Conservation (phyloP, 2,797 vertebrate species). For the Anomalospiza imberbis region DNA sequence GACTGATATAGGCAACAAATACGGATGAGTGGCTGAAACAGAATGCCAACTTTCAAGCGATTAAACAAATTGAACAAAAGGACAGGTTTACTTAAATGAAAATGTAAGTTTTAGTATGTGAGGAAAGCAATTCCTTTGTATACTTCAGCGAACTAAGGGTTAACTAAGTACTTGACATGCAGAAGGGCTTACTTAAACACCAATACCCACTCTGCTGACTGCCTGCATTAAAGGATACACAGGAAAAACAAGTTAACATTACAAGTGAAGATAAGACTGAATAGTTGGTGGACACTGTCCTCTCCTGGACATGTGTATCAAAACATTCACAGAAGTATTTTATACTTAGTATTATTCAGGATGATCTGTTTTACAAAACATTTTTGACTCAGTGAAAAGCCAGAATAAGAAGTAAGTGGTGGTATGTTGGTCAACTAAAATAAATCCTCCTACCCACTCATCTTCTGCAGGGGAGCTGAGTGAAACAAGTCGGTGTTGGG, state of each 20-base stretch:
- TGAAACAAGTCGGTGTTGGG: neutral
- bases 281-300: constrained; percentile 17
- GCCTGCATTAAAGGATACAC: neutral
- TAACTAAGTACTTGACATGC: neutral
- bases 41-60: neutral
- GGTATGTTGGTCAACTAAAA: neutral
- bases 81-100: neutral
- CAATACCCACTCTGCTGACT: neutral
- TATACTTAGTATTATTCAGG: neutral
- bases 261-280: neutral
- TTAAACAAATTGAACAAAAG: neutral
- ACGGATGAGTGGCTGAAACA: neutral
- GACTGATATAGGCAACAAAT: neutral
- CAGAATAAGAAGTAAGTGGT: neutral
- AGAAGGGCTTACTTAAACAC: neutral
- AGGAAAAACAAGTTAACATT: neutral
- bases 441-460: neutral
- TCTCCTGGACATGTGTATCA: constrained; percentile 16
- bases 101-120: neutral
- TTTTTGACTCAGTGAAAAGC: neutral
- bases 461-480: neutral
- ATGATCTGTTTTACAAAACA: neutral
- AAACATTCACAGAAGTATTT: neutral
- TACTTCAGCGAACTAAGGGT: neutral
- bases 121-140: neutral